Conservation (phyloP, 92 coral and sea anemone species). For the Anthopleura xanthogrammica region DNA sequence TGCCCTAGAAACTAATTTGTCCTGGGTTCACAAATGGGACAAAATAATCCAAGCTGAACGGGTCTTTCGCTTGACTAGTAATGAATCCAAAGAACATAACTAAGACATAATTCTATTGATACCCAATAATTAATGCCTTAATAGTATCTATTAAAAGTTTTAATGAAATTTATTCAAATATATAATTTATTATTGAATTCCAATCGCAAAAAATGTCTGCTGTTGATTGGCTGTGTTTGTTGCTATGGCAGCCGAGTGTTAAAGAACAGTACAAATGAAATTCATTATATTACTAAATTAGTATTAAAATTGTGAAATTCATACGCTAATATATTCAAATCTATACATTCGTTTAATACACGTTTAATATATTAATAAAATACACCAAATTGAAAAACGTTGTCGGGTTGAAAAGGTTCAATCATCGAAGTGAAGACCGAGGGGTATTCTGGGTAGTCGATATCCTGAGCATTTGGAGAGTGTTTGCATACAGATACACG, state of each 20-base stretch:
- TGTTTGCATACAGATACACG: no score
- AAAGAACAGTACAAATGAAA: background rate
- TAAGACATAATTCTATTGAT: background rate
- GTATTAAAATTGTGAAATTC: conserved; percentile 10
- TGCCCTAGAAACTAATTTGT: background rate
- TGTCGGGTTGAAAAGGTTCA: no score
- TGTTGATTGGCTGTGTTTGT: background rate
- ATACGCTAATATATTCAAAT: conserved; percentile 14
- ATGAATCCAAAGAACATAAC: background rate
- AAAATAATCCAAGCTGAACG: background rate
- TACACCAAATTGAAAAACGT: no score
- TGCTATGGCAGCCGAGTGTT: background rate
- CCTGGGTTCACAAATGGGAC: background rate
- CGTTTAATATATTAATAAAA: background rate
- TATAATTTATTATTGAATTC: background rate
- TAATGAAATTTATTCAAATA: background rate
- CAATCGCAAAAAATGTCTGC: conserved; percentile 9
- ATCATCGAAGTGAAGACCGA: no score
- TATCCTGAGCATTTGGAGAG: no score
- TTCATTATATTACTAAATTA: conserved; percentile 16
- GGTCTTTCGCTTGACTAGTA: background rate
- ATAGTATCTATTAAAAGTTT: background rate
- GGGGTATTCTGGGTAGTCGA: no score
- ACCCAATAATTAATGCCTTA: background rate
- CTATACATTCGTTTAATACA: background rate